Percentiles rank a stretch among this genome's conserved stretches.
phyloP scores from a whole-genome alignment of 1,140 invertebrate species.

The Phocides pigmalion region DNA sequence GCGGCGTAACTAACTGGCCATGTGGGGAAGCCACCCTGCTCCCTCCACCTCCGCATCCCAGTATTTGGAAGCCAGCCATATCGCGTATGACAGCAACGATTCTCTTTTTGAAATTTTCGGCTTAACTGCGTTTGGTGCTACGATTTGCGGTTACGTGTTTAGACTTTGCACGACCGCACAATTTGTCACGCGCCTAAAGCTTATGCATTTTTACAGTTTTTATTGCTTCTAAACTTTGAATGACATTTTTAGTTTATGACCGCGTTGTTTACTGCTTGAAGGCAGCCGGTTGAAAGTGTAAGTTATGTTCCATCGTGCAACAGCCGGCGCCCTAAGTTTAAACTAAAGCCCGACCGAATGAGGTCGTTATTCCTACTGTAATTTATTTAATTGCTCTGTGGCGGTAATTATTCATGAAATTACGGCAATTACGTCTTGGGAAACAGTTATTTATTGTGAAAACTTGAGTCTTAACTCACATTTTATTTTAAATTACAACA shows the following conservation, averaged over 20 bases:
- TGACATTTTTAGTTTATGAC: slow-evolving; percentile 42
- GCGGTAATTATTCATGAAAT: slow-evolving; percentile 84
- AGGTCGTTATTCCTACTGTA: slow-evolving; percentile 81
- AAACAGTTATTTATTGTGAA: slow-evolving; percentile 83
- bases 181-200: slow-evolving; percentile 53
- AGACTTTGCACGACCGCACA: slow-evolving; percentile 54
- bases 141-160: slow-evolving; percentile 76
- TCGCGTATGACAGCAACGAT: slow-evolving; percentile 76
- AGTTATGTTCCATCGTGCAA: slow-evolving; percentile 61
- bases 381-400: slow-evolving; percentile 84
- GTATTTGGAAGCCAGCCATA: slow-evolving; percentile 80
- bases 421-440: slow-evolving; percentile 81
- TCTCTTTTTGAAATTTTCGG: slow-evolving; percentile 80
- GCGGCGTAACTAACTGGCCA: slow-evolving; percentile 84
- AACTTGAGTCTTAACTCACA: slow-evolving; percentile 81
- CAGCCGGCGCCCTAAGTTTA: slow-evolving; percentile 76
- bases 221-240: slow-evolving; percentile 37
- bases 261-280: slow-evolving; percentile 39
- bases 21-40: slow-evolving; percentile 68
- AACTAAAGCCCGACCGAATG: slow-evolving; percentile 76
- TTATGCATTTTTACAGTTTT: slow-evolving; percentile 36
- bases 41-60: slow-evolving; percentile 42
- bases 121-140: slow-evolving; percentile 57
- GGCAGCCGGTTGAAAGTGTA: slow-evolving; percentile 50
- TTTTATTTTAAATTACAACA: slow-evolving; percentile 77